phyloP scores from a whole-genome alignment of 1,140 invertebrate species.

The Thereuonema tuberculata region DNA sequence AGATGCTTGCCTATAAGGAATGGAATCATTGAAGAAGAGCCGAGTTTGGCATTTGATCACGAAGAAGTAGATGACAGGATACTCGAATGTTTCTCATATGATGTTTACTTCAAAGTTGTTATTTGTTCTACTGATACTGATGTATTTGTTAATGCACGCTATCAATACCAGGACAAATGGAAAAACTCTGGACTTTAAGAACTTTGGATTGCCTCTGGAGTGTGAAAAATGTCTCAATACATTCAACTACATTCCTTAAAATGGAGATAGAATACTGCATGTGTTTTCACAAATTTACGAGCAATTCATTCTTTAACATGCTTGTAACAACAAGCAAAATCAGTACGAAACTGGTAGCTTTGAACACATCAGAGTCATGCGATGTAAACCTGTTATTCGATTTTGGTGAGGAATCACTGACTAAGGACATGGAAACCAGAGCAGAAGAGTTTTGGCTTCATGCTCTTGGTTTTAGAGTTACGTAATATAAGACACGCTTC shows the following conservation, averaged over 20 bases:
- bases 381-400: too few relatives aligned
- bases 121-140: too few relatives aligned
- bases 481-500: background rate
- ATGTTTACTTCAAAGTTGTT: background rate
- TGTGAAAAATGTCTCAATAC: background rate
- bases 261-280: too few relatives aligned
- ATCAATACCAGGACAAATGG: too few relatives aligned
- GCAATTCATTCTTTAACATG: background rate
- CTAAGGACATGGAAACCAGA: too few relatives aligned
- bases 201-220: background rate
- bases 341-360: background rate
- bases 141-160: background rate
- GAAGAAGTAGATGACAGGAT: too few relatives aligned
- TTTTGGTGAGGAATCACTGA: background rate
- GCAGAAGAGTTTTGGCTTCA: too few relatives aligned
- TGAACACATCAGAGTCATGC: background rate
- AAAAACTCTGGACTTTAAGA: too few relatives aligned
- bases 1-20: too few relatives aligned
- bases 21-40: background rate
- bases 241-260: background rate
- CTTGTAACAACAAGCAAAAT: background rate
- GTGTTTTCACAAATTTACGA: background rate
- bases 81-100: background rate
- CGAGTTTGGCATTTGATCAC: too few relatives aligned
- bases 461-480: background rate